Conservation (phyloP, 2,888 invertebrate genomes). For the Galerucella nymphaeae region DNA sequence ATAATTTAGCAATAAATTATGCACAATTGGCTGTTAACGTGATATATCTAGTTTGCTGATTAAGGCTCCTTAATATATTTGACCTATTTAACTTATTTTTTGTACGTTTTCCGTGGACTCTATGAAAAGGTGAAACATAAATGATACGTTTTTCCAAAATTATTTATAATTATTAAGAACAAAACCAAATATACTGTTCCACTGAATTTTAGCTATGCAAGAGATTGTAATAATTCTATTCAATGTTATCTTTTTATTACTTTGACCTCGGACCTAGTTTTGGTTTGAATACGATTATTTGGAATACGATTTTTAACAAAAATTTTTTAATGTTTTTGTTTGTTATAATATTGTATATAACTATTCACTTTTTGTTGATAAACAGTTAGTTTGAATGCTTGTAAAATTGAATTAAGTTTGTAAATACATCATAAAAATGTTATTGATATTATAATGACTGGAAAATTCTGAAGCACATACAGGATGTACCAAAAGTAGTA, state of each 20-base stretch:
- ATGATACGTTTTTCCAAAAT: neutral
- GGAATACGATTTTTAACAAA: neutral
- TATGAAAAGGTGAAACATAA: neutral
- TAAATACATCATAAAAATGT: conserved; percentile 2
- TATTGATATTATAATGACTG: neutral
- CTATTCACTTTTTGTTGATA: neutral
- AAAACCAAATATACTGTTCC: neutral
- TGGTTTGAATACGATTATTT: neutral
- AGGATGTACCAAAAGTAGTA: neutral
- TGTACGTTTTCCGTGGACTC: neutral
- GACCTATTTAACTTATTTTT: conserved; percentile 1
- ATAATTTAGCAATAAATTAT: neutral
- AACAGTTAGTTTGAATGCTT: neutral
- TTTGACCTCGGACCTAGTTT: neutral
- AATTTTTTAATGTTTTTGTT: neutral
- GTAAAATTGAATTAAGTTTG: neutral
- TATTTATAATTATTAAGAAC: too few relatives aligned
- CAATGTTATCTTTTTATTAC: conserved; percentile 5
- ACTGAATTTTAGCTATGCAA: neutral
- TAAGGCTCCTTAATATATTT: neutral
- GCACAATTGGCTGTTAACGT: neutral
- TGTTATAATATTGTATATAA: neutral
- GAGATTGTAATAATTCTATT: neutral
- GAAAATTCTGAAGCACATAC: neutral
- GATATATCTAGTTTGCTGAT: neutral